phyloP scores from a whole-genome alignment of 2,888 invertebrate species.

The Tetramorium bicarinatum region DNA sequence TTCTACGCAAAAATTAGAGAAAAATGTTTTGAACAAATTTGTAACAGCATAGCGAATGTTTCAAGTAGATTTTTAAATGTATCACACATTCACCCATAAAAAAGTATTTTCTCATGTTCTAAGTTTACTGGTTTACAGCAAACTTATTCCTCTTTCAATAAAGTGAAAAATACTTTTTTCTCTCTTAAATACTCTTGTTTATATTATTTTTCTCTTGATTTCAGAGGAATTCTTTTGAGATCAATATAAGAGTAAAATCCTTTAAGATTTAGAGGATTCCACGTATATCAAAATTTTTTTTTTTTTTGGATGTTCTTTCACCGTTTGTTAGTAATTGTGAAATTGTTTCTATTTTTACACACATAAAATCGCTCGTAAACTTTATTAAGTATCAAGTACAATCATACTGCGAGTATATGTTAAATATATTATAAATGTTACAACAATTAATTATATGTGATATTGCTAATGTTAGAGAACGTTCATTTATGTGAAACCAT shows the following conservation, averaged over 20 bases:
- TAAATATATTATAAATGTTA: background rate
- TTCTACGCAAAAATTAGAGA: background rate
- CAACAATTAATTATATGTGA: constrained; percentile 23
- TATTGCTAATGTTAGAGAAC: constrained; percentile 16
- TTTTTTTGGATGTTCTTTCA: background rate
- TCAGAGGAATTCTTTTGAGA: no score
- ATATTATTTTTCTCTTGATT: no score
- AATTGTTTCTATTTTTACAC: background rate
- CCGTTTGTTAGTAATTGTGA: background rate
- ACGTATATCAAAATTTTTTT: no score
- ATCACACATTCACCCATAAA: no score
- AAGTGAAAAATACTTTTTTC: no score
- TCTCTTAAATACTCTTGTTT: no score
- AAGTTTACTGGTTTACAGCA: no score
- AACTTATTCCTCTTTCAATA: no score
- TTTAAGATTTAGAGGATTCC: no score
- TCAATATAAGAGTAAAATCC: no score
- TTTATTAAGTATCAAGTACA: background rate
- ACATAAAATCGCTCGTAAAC: background rate
- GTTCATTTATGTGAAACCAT: background rate
- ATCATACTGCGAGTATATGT: background rate
- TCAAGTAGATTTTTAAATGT: background rate
- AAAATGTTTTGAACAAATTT: background rate
- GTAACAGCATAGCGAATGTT: background rate
- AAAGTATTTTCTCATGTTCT: no score